Base-by-base conservation (phyloP, 2,797 vertebrate genomes). In the Pseudopleuronectes americanus region DNA sequence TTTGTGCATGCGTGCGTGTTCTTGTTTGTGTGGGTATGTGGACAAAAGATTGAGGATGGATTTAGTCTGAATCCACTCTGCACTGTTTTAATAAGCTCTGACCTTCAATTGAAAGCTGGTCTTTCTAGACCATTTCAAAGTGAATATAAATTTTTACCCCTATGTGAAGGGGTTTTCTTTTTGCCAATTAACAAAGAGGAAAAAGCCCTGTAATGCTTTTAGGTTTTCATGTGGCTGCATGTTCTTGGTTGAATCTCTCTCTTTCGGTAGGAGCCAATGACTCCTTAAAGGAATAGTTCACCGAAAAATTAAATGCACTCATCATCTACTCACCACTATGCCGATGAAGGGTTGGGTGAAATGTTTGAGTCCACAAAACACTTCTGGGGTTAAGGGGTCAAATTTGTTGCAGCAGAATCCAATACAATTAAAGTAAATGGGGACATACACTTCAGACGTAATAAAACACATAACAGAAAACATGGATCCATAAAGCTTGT, bases 81-180 rank as follows among this genome's bases (percentile, higher is more conserved):
- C 28, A 58, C 28, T 45, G 33, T 65, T 60, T 70, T 80, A 86
- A 84, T 85, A 82, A 68, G 53, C 56, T 36, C 10, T 77, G 53
- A 74, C 71, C 80, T 76, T 81, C 73, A 75, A 85, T 83, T 83
- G 65, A 57, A 64, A 68, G 58, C 33, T 41, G 63, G 72, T 67
- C 55, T 74, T 65, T 70, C 52, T 26, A 47, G 57, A 65, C 54
- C 43, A 13, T 55, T 3, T 79, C 76, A 84, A 83, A 83, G 49
- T 56, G 60, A 79, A 83, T 86, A 81, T 90, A 63, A 64, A 77
- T 83, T 74, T 77, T 76, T 57, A 24, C 67, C 56, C 63, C 48
- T 38, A 57, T 77, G 47, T 64, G 47, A 79, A 74, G 75, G 71
- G 68, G 80, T 82, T 86, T 81, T 71, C 19, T 81, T 64, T 76